Conservation (phyloP, 2,888 invertebrate species). For the Mylabris sibirica region DNA sequence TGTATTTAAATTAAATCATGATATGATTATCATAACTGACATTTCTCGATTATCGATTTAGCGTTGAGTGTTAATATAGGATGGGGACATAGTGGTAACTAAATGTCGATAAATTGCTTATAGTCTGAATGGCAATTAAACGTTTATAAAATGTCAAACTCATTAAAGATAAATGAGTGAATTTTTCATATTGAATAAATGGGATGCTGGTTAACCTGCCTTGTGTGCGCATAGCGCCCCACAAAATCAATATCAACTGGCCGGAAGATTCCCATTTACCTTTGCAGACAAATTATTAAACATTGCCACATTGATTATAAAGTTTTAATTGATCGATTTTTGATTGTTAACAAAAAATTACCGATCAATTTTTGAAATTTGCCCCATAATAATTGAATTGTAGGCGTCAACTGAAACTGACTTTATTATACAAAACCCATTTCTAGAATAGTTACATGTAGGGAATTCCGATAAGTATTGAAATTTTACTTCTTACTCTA, state of each 20-base stretch:
- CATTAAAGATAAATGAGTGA: slow-evolving; percentile 27
- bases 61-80: too few relatives aligned
- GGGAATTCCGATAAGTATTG: background rate
- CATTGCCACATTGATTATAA: slow-evolving; percentile 23
- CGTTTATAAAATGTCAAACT: slow-evolving; percentile 29
- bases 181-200: slow-evolving; percentile 24
- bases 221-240: slow-evolving; percentile 27
- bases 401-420: slow-evolving; percentile 18
- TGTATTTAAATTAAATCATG: background rate
- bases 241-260: slow-evolving; percentile 34
- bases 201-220: slow-evolving; percentile 22
- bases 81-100: background rate
- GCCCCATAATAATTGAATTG: slow-evolving; percentile 24
- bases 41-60: background rate
- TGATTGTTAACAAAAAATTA: background rate
- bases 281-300: slow-evolving; percentile 31
- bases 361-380: background rate
- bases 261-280: slow-evolving; percentile 36
- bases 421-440: slow-evolving; percentile 18
- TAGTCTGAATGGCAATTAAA: background rate
- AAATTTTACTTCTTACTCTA: slow-evolving; percentile 19
- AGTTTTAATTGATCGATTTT: slow-evolving; percentile 21
- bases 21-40: background rate
- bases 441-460: slow-evolving; percentile 6
- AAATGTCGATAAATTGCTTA: background rate